Percentiles rank a stretch among this genome's conserved stretches.
Conservation (phyloP, 2,888 invertebrate species). For the Pristionchus fissidentatus region DNA sequence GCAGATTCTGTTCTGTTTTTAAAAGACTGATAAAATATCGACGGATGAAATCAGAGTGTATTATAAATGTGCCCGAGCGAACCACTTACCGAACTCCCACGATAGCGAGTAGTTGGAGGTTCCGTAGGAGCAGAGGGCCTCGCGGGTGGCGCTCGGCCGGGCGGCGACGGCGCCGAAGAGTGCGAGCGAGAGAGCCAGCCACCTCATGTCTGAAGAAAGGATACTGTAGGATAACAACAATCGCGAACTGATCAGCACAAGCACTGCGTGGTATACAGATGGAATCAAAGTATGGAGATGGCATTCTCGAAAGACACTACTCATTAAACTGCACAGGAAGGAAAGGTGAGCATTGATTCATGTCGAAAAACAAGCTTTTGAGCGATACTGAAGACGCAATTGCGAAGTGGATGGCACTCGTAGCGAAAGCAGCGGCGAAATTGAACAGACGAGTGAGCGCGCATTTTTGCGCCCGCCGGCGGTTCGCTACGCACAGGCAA, state of each 20-base stretch:
- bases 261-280: neutral
- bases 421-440: slow-evolving; percentile 1
- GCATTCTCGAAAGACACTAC: no score
- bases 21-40: no score
- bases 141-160: neutral
- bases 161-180: slow-evolving; percentile 4
- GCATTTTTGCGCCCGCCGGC: neutral
- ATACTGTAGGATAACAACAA: neutral
- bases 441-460: neutral
- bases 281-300: neutral
- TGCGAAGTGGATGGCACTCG: neutral
- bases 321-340: neutral
- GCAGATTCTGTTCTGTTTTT: no score
- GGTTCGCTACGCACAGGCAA: no score
- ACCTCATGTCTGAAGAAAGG: slow-evolving; percentile 12
- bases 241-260: neutral
- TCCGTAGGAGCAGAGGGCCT: slow-evolving; percentile 52
- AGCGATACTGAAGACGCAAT: neutral
- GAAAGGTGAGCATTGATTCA: neutral
- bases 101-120: slow-evolving; percentile 57
- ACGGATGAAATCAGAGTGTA: no score
- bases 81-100: slow-evolving; percentile 56
- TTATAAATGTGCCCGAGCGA: no score
- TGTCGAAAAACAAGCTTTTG: neutral
- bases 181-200: neutral